These are phyloP conservation scores for Empis livida DNA, from an alignment of 2,888 invertebrate genomes.

Conservation along the genomic window DNA sequence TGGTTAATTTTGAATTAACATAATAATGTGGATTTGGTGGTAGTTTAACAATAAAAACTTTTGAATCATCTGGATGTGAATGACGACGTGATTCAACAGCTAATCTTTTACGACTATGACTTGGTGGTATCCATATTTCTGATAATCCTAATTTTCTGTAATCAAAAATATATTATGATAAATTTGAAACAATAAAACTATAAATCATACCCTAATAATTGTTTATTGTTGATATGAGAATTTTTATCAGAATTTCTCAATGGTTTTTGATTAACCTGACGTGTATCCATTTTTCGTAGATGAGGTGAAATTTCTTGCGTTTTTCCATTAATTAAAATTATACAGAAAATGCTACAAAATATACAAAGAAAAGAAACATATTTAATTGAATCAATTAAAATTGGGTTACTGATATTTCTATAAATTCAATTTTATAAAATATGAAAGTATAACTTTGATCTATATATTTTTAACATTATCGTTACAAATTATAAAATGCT, in stretches of 20 bases:
- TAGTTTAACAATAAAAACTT: conserved; percentile 75
- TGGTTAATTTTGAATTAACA: conserved; percentile 50
- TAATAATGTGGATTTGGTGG: conserved; percentile 78
- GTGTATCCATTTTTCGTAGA: neutral
- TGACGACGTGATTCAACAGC: conserved; percentile 63
- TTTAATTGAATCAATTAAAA: too few species aligned
- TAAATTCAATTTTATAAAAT: too few species aligned
- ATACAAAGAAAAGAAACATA: too few species aligned
- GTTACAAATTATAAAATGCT: too few species aligned
- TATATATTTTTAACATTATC: too few species aligned
- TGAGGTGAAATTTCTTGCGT: too few species aligned
- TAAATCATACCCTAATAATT: neutral
- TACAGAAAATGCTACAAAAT: too few species aligned
- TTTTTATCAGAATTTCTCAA: neutral
- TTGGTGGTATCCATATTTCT: conserved; percentile 58
- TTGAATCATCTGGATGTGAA: conserved; percentile 59
- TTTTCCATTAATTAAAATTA: too few species aligned
- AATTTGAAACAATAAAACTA: neutral
- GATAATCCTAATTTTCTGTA: conserved; percentile 61
- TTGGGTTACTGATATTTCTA: too few species aligned
- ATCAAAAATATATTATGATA: neutral
- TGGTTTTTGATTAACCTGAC: neutral
- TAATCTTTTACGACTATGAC: conserved; percentile 66
- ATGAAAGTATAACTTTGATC: too few species aligned
- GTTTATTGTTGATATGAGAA: neutral